These are phyloP conservation scores for Agrotis puta DNA, from an alignment of 2,888 invertebrate species.

Conservation along the genomic window DNA sequence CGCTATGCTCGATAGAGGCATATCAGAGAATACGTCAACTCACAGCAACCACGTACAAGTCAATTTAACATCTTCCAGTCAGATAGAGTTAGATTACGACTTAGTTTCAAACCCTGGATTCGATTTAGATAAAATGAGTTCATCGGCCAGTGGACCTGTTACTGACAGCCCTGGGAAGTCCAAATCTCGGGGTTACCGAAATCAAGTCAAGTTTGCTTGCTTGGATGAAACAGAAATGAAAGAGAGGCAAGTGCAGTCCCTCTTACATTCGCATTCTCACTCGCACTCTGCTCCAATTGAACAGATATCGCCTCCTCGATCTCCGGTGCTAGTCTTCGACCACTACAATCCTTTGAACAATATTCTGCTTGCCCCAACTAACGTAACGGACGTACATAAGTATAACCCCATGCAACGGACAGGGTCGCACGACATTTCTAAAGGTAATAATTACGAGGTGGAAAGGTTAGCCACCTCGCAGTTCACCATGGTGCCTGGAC, in stretches of 20 bases:
- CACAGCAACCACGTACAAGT: conserved; percentile 82
- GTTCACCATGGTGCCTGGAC: conserved; percentile 35
- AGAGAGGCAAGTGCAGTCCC: neutral
- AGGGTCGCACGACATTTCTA: conserved; percentile 20
- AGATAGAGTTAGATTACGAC: conserved; percentile 78
- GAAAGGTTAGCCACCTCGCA: conserved; percentile 50
- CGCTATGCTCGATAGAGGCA: conserved; percentile 29
- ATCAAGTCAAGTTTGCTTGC: conserved; percentile 43
- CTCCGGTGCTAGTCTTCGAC: conserved; percentile 78
- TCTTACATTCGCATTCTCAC: neutral
- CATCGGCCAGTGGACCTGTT: neutral
- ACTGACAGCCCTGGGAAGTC: neutral
- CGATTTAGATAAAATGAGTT: conserved; percentile 36
- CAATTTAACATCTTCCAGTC: conserved; percentile 80
- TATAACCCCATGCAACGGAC: conserved; percentile 72
- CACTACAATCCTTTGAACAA: conserved; percentile 84
- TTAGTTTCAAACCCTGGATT: conserved; percentile 66
- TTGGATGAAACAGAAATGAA: neutral
- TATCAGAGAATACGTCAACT: conserved; percentile 66
- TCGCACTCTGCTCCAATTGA: neutral
- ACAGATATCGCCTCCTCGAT: neutral
- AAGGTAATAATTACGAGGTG: conserved; percentile 41
- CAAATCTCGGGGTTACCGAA: conserved; percentile 2
- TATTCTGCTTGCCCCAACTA: conserved; percentile 70
- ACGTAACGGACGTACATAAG: conserved; percentile 70